A percentile compares a stretch with the other conserved stretches of the same genome.
Evolutionary conservation across 2,113 vertebrate genomes (phyloP).

Genomic region (Mixornis gularis): DNA sequence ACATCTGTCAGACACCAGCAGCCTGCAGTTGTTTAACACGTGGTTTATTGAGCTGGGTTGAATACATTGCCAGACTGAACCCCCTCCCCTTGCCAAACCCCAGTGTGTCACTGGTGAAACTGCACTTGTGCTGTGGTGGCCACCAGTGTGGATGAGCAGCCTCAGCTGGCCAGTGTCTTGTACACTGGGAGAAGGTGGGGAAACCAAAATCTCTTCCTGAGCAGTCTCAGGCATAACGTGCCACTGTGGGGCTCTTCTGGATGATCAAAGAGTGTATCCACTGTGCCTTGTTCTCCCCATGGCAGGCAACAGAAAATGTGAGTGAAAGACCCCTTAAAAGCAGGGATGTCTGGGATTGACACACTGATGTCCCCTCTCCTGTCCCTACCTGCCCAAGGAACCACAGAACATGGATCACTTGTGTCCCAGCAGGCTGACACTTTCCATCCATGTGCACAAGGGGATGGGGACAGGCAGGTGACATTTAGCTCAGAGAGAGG

Average conservation of each 20-base stretch:
- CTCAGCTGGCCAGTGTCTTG: not conserved
- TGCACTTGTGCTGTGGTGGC: not conserved
- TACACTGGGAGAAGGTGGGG: not conserved
- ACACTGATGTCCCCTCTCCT: not conserved
- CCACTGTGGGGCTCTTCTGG: not conserved
- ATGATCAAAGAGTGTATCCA: not conserved
- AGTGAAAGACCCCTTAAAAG: not conserved
- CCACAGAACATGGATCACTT: not conserved
- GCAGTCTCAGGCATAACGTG: not conserved
- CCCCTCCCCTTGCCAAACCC: not conserved
- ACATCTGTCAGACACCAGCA: not conserved
- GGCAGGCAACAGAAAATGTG: not conserved
- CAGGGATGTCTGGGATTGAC: not conserved
- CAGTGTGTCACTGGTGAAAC: not conserved
- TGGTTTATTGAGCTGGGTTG: constrained; percentile 10
- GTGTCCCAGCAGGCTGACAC: not conserved
- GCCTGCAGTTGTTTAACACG: not conserved
- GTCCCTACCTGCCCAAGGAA: not conserved
- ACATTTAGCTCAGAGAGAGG: not conserved
- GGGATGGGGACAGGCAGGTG: not conserved
- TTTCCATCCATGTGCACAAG: not conserved
- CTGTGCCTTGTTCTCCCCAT: not conserved
- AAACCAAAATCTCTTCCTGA: not conserved
- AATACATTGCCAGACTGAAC: not conserved
- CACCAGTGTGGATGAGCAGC: not conserved